A percentile compares a stretch with the other conserved stretches of the same genome.
Evolutionary conservation across 2,888 invertebrate genomes (phyloP).

Genomic region (Tachina fera): DNA sequence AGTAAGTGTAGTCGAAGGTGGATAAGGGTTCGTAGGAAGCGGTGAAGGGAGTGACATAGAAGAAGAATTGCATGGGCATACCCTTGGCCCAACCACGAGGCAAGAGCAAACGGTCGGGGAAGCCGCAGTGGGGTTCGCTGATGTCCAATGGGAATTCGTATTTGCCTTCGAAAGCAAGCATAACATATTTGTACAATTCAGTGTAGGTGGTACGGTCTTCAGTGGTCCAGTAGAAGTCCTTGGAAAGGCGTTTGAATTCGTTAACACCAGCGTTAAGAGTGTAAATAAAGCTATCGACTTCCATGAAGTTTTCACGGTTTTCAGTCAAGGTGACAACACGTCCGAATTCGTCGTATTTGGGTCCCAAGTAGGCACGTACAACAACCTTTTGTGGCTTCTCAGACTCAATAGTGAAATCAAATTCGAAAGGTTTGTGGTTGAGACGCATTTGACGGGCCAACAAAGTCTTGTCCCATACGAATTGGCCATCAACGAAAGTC

Average conservation of each 20-base stretch:
- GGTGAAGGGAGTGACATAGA: constrained; percentile 85
- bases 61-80: constrained; percentile 86
- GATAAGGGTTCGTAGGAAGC: constrained; percentile 83
- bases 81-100: constrained; percentile 89
- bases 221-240: constrained; percentile 86
- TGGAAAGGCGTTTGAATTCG: constrained; percentile 87
- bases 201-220: constrained; percentile 87
- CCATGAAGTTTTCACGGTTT: constrained; percentile 86
- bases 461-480: constrained; percentile 81
- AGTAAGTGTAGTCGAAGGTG: constrained; percentile 84
- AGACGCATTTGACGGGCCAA: constrained; percentile 86
- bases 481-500: constrained; percentile 82
- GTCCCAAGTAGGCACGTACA: constrained; percentile 88
- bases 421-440: constrained; percentile 87
- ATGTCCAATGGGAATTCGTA: constrained; percentile 84
- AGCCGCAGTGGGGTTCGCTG: constrained; percentile 86
- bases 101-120: constrained; percentile 88
- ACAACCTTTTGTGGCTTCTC: constrained; percentile 85
- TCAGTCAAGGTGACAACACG: constrained; percentile 85
- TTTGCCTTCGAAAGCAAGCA: constrained; percentile 84
- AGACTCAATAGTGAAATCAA: constrained; percentile 85
- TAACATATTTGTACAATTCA: constrained; percentile 86
- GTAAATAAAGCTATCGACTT: constrained; percentile 86
- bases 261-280: constrained; percentile 87
- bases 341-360: constrained; percentile 86